Conservation (phyloP, 2,797 vertebrate genomes). For the Cephalopachus bancanus region DNA sequence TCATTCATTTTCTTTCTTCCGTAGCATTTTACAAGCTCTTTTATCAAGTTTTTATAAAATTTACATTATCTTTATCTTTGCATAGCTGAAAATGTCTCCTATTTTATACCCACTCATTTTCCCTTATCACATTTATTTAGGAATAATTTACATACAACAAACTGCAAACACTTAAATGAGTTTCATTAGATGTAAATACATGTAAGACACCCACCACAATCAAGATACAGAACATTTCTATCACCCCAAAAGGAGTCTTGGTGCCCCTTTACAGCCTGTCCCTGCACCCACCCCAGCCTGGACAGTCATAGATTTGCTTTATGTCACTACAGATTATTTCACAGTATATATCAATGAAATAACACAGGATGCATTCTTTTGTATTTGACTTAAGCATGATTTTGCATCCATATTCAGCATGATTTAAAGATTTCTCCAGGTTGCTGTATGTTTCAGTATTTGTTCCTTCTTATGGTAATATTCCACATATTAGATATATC, state of each 20-base stretch:
- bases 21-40: constrained; percentile 45
- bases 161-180: not conserved
- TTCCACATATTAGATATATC: not conserved
- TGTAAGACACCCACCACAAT: not conserved
- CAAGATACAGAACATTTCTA: not conserved
- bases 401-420: not conserved
- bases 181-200: constrained; percentile 3
- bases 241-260: not conserved
- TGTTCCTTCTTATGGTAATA: not conserved
- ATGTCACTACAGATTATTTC: not conserved
- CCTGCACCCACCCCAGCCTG: not conserved
- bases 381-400: not conserved
- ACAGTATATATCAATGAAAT: not conserved
- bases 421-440: not conserved
- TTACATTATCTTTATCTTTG: constrained; percentile 23
- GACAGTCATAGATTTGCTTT: not conserved
- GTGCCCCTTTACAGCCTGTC: not conserved
- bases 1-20: not conserved
- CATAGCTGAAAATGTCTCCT: not conserved
- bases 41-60: constrained; percentile 31
- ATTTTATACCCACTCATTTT: not conserved
- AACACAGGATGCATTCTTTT: not conserved
- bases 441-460: not conserved
- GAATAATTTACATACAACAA: not conserved
- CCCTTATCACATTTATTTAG: not conserved